Evolutionary conservation across 2,888 invertebrate species (phyloP), one percentile per base, ranked within the genome.

Genomic region (Epistrophe grossulariae): DNA sequence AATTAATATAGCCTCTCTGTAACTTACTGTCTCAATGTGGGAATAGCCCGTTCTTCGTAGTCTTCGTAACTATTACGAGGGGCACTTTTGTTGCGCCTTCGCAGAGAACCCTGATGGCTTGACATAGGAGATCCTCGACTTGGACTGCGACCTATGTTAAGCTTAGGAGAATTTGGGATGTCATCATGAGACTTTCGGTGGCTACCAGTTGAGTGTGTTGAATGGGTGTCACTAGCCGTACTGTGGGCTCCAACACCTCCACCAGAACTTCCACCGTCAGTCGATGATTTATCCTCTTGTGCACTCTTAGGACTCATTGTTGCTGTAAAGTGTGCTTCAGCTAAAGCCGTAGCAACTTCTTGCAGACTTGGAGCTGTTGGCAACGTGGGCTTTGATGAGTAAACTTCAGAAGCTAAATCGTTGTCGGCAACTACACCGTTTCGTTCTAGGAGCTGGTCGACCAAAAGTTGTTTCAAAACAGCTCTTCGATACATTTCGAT

Each of bases 31-130:
- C 97, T 95, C 71, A 97, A 93, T 48, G 97, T 96, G 10, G 98
- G 98, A 82, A 98, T 94, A 0, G 97, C 94, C 77, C 97, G 94
- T 89, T 98, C 98, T 91, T 98, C 98, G 89, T 98, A 98, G 89
- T 97, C 97, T 91, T 97, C 97, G 90, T 97, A 97, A 5, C 96
- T 97, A 15, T 96, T 95, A 17, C 95, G 93, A 4, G 93, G 93
- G 2, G 95, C 95, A 79, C 96, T 96, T 91, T 96, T 96, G 88
- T 95, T 95, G 73, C 95, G 92, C 91, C 96, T 93, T 92, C 94
- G 94, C 79, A 93, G 94, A 55, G 94, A 96, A 38, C 95, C 95
- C 79, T 93, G 93, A 19, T 92, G 90, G 62, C 94, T 94, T 8
- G 94, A 93, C 85, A 94, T 94, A 15, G 95, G 95, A 76, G 95